Conservation (phyloP, 2,797 vertebrate genomes). For the Phalanger gymnotis region DNA sequence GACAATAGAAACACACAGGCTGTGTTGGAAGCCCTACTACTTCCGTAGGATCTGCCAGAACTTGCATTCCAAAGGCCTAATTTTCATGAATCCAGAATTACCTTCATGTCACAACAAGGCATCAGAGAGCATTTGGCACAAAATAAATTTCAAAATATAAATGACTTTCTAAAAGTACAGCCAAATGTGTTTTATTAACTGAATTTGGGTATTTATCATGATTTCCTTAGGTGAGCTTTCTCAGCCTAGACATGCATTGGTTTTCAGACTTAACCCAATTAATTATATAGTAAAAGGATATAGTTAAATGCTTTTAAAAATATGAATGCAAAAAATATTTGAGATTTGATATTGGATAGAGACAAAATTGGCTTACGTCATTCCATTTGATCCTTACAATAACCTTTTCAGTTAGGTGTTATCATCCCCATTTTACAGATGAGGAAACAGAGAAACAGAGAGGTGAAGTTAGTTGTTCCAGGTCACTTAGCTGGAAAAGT, state of each 20-base stretch:
- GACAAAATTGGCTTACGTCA: neutral
- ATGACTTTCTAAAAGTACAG: neutral
- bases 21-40: neutral
- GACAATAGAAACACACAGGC: neutral
- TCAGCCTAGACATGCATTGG: neutral
- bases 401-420: neutral
- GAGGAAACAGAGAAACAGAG: neutral
- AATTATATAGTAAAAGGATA: neutral
- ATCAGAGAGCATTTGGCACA: neutral
- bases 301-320: neutral
- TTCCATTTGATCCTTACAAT: neutral
- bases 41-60: neutral
- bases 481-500: neutral
- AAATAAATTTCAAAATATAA: neutral
- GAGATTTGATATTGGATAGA: neutral
- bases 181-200: neutral
- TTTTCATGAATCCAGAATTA: neutral
- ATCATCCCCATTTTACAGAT: conserved; percentile 52
- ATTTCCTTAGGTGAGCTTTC: neutral
- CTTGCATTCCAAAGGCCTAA: neutral
- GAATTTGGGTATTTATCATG: neutral
- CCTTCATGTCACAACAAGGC: neutral
- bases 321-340: neutral
- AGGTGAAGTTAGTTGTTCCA: conserved; percentile 15
- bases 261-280: neutral